These are phyloP conservation scores for Drosophila lutescens DNA, from an alignment of 2,888 invertebrate genomes.

Conservation along the genomic window DNA sequence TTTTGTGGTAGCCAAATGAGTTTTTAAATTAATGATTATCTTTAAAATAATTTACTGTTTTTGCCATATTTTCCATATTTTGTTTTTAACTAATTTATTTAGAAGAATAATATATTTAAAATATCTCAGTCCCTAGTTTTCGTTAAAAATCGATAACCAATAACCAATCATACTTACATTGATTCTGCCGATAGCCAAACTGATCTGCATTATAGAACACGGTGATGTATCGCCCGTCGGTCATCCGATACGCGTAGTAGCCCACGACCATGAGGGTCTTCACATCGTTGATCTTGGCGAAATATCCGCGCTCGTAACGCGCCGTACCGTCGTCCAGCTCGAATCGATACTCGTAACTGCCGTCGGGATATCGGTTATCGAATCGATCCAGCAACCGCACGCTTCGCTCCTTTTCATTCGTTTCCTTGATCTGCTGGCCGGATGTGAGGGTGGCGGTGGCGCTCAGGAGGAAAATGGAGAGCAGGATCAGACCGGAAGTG, in stretches of 20 bases:
- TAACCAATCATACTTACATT: slow-evolving; percentile 70
- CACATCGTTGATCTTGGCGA: slow-evolving; percentile 68
- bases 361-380: slow-evolving; percentile 80
- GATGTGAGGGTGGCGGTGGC: neutral
- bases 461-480: slow-evolving; percentile 13
- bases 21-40: no score
- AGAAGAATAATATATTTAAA: no score
- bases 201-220: slow-evolving; percentile 83
- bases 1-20: no score
- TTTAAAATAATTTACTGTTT: no score
- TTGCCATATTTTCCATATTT: no score
- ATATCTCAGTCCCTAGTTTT: no score
- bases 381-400: slow-evolving; percentile 71
- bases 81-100: no score
- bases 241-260: slow-evolving; percentile 81
- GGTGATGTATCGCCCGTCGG: slow-evolving; percentile 77
- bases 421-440: slow-evolving; percentile 20
- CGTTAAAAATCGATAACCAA: no score
- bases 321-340: slow-evolving; percentile 81
- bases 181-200: slow-evolving; percentile 81
- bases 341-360: slow-evolving; percentile 82
- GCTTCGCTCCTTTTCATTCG: slow-evolving; percentile 2
- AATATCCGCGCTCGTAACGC: slow-evolving; percentile 82
- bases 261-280: slow-evolving; percentile 81
- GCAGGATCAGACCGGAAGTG: slow-evolving; percentile 9